Evolutionary conservation across 2,888 invertebrate species (phyloP).

Genomic region (Calliphora vomitoria): DNA sequence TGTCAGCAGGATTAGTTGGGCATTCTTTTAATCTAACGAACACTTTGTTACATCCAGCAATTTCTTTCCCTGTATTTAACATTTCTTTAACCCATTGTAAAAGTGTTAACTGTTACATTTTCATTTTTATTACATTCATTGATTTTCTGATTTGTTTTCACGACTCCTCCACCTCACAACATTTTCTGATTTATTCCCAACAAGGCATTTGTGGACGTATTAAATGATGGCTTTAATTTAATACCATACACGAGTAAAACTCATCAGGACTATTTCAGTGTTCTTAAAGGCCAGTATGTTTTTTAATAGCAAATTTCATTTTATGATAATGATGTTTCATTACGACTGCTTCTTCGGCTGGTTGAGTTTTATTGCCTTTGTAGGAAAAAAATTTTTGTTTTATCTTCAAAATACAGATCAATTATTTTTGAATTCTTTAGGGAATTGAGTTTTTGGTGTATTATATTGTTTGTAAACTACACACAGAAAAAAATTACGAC

Average conservation of each 20-base stretch:
- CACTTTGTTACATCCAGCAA: neutral
- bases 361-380: constrained; percentile 22
- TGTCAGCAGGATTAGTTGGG: no score
- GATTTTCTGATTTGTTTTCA: constrained; percentile 21
- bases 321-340: constrained; percentile 41
- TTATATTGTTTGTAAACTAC: neutral
- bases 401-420: constrained; percentile 12
- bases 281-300: neutral
- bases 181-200: constrained; percentile 30
- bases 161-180: no score
- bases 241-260: neutral
- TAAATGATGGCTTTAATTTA: constrained; percentile 19
- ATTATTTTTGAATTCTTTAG: constrained; percentile 33
- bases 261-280: neutral
- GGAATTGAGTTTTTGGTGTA: constrained; percentile 2
- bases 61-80: neutral
- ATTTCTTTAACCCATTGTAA: neutral
- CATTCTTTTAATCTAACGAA: no score
- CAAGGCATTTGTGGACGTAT: constrained; percentile 14
- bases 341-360: neutral
- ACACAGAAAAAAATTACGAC: no score
- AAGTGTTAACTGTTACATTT: neutral
- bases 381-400: neutral
- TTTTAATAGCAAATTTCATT: constrained; percentile 1
- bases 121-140: constrained; percentile 29